phyloP scores from a whole-genome alignment of 2,113 vertebrate species.

The Coturnix japonica region DNA sequence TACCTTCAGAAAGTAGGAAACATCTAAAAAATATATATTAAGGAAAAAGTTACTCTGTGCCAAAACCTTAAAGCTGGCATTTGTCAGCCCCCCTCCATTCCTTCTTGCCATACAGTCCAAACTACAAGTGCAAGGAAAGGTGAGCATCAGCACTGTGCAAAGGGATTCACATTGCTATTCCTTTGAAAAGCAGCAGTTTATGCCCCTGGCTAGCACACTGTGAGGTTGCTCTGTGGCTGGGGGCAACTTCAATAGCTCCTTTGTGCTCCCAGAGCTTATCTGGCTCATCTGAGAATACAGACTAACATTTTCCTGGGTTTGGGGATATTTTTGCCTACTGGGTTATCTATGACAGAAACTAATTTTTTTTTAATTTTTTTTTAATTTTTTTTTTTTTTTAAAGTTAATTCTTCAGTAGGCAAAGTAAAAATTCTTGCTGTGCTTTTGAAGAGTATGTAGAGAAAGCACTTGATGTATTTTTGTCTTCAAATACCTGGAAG shows the following conservation, averaged over 20 bases:
- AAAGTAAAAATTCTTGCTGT: not conserved
- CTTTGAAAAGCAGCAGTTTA: not conserved
- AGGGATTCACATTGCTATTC: accelerated
- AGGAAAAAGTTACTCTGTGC: not conserved
- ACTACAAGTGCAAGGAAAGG: not conserved
- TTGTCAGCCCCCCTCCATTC: not conserved
- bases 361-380: not conserved
- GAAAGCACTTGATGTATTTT: not conserved
- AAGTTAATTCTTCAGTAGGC: not conserved
- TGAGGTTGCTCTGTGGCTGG: not conserved
- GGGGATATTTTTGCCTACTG: not conserved
- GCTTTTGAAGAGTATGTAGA: not conserved
- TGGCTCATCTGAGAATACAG: not conserved
- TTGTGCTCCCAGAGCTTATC: not conserved
- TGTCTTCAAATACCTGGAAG: not conserved
- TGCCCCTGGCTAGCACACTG: not conserved
- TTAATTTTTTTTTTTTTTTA: not conserved
- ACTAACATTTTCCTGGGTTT: not conserved
- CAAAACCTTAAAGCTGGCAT: not conserved
- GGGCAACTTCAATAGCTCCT: not conserved
- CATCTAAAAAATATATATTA: accelerated
- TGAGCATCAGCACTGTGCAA: not conserved
- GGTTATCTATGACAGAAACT: not conserved
- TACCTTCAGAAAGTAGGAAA: not conserved
- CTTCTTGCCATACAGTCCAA: not conserved